These are phyloP conservation scores for Oligia fasciuncula DNA, from an alignment of 2,888 invertebrate genomes.

Conservation along the genomic window DNA sequence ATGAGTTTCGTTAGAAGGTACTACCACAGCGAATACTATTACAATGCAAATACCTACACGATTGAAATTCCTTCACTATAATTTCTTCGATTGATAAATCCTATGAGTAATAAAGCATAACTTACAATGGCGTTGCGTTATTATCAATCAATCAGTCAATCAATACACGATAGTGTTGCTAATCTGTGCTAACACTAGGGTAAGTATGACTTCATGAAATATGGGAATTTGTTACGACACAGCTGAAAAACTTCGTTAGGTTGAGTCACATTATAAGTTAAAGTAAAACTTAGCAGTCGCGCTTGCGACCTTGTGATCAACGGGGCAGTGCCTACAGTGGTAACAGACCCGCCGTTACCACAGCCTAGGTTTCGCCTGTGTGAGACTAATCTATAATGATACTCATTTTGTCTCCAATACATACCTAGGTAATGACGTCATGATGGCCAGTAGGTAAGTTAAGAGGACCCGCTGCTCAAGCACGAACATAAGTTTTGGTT, in stretches of 20 bases:
- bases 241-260: neutral
- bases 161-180: slow-evolving; percentile 37
- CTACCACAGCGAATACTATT: neutral
- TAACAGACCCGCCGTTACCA: too few relatives aligned
- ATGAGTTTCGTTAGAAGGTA: neutral
- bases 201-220: slow-evolving; percentile 5
- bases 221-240: neutral
- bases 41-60: neutral
- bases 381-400: too few relatives aligned
- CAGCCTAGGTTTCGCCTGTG: too few relatives aligned
- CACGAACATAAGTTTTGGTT: too few relatives aligned
- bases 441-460: too few relatives aligned
- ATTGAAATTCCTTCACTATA: slow-evolving; percentile 1
- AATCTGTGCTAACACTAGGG: slow-evolving; percentile 47
- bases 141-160: slow-evolving; percentile 40
- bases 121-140: slow-evolving; percentile 50
- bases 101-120: slow-evolving; percentile 49
- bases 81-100: slow-evolving; percentile 46
- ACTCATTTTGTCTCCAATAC: too few relatives aligned
- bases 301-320: too few relatives aligned
- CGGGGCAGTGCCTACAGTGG: too few relatives aligned
- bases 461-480: too few relatives aligned
- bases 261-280: neutral
- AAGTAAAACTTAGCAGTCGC: too few relatives aligned
- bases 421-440: too few relatives aligned